These are phyloP conservation scores for Poecilia latipinna DNA, from an alignment of 2,113 vertebrate genomes.

Conservation along the genomic window DNA sequence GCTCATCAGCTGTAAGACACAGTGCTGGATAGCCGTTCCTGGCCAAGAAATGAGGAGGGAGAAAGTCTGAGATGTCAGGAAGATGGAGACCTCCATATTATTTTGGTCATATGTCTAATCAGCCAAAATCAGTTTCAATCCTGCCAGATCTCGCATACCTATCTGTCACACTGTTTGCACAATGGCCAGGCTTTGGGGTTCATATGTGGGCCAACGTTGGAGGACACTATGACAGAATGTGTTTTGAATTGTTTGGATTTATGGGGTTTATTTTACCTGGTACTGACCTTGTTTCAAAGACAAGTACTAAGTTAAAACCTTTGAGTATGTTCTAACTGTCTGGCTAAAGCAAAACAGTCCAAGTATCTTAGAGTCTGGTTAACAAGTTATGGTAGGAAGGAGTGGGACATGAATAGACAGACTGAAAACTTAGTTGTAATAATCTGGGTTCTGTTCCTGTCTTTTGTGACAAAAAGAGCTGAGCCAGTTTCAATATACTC, in stretches of 20 bases:
- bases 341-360: too few species aligned
- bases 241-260: slow-evolving; percentile 41
- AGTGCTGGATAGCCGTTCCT: slow-evolving; percentile 19
- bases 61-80: neutral
- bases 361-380: too few species aligned
- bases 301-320: neutral
- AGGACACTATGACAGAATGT: slow-evolving; percentile 9
- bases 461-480: too few species aligned
- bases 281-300: slow-evolving; percentile 12
- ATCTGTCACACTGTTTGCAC: slow-evolving; percentile 3
- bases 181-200: slow-evolving; percentile 4
- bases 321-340: too few species aligned
- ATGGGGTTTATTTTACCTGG: slow-evolving; percentile 17
- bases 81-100: neutral
- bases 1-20: slow-evolving; percentile 21
- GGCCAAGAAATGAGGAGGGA: slow-evolving; percentile 6
- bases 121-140: neutral
- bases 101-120: neutral
- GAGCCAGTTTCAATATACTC: too few species aligned
- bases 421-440: too few species aligned
- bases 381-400: too few species aligned
- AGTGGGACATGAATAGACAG: too few species aligned
- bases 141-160: neutral
- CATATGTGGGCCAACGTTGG: slow-evolving; percentile 50
- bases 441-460: too few species aligned